Conservation (phyloP, 2,797 vertebrate species). For the Spinus olivaceus region DNA sequence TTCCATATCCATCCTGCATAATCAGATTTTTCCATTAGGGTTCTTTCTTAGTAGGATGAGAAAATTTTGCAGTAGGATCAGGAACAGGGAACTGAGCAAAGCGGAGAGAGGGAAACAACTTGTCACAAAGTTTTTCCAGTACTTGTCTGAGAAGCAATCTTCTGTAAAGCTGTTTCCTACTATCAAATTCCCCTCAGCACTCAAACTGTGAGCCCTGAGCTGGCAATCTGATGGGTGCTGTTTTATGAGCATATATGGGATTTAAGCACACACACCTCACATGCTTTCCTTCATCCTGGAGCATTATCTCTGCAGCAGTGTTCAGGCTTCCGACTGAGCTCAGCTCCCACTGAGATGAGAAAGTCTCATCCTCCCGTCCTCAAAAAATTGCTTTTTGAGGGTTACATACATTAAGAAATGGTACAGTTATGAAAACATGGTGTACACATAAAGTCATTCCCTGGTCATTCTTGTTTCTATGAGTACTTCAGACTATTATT, state of each 20-base stretch:
- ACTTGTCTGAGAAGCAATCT: background rate
- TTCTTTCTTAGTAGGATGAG: background rate
- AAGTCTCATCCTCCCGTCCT: background rate
- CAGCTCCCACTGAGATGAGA: background rate
- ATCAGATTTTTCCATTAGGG: conserved; percentile 15
- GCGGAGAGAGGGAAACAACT: background rate
- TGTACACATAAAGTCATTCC: background rate
- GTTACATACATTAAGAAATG: background rate
- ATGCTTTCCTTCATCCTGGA: background rate
- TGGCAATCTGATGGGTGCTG: background rate
- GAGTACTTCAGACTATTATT: background rate
- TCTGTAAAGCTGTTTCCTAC: background rate
- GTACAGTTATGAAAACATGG: background rate
- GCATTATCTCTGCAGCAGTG: rapidly evolving
- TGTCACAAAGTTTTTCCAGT: conserved; percentile 1
- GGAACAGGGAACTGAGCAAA: background rate
- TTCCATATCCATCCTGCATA: conserved; percentile 14
- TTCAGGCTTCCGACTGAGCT: background rate
- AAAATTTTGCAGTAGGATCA: background rate
- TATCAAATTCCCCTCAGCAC: background rate
- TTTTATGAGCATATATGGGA: background rate
- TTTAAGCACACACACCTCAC: rapidly evolving
- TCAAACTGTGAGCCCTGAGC: background rate
- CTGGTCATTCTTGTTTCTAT: background rate
- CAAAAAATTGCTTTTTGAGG: background rate